A percentile compares a stretch with the other conserved stretches of the same genome.
These are phyloP conservation scores for Lasius fuliginosus DNA, from an alignment of 2,888 invertebrate genomes.

Conservation along the genomic window DNA sequence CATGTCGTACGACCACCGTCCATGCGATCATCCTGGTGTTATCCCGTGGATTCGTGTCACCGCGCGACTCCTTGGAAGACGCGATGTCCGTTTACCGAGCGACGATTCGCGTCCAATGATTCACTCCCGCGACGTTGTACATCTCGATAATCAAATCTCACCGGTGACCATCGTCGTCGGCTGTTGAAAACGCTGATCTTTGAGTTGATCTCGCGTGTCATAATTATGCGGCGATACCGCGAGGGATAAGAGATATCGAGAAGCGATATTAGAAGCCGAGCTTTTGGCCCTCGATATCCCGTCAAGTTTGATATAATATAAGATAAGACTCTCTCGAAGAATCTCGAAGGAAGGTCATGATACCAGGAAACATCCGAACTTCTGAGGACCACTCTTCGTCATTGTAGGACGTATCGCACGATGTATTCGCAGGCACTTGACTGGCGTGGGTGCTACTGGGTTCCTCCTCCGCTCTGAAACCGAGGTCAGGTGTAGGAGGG, in stretches of 20 bases:
- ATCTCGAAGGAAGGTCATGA: background rate
- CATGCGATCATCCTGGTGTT: slow-evolving; percentile 31
- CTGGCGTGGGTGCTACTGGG: slow-evolving; percentile 65
- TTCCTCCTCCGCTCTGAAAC: slow-evolving; percentile 48
- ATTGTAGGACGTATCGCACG: slow-evolving; percentile 6
- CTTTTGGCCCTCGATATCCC: background rate
- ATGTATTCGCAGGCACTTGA: slow-evolving; percentile 58
- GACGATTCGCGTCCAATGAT: background rate
- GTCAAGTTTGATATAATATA: background rate
- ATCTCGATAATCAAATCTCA: background rate
- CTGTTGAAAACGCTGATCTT: background rate
- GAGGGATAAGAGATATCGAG: slow-evolving; percentile 4
- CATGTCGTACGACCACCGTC: slow-evolving; percentile 59
- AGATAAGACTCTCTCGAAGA: background rate
- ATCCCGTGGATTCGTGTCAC: slow-evolving; percentile 6
- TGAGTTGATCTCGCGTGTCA: background rate
- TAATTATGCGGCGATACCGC: background rate
- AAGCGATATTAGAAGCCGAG: background rate
- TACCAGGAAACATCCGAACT: background rate
- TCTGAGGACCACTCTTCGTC: background rate
- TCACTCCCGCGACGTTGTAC: slow-evolving; percentile 16
- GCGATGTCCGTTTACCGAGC: slow-evolving; percentile 7
- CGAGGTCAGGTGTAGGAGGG: slow-evolving; percentile 67
- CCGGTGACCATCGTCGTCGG: background rate
- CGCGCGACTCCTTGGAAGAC: background rate